phyloP scores from a whole-genome alignment of 2,888 invertebrate species.

The Chymomyza fuscimana region DNA sequence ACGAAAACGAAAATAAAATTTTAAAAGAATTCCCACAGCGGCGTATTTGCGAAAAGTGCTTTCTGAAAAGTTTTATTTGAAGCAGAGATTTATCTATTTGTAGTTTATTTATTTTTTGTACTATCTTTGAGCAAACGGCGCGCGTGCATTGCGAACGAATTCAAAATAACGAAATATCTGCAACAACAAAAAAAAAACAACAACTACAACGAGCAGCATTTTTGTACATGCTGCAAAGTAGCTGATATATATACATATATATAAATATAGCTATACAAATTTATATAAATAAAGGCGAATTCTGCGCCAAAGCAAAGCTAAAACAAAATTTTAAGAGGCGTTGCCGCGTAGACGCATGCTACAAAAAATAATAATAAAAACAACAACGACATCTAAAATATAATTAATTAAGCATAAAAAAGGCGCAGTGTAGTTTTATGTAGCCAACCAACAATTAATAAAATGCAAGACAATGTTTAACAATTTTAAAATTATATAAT shows the following conservation, averaged over 20 bases:
- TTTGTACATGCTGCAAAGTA: constrained; percentile 57
- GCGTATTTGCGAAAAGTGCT: constrained; percentile 50
- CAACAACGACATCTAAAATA: constrained; percentile 7
- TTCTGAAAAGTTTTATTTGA: not conserved
- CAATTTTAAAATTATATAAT: constrained; percentile 56
- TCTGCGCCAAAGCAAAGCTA: constrained; percentile 27
- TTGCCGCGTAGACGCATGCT: constrained; percentile 35
- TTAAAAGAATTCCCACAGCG: constrained; percentile 45
- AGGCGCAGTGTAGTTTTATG: constrained; percentile 42
- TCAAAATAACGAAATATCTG: constrained; percentile 49
- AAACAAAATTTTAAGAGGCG: constrained; percentile 50
- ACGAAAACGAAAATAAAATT: constrained; percentile 28
- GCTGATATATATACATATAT: constrained; percentile 30
- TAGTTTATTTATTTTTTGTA: constrained; percentile 1
- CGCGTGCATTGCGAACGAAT: constrained; percentile 64
- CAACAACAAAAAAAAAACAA: constrained; percentile 25
- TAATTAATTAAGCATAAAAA: constrained; percentile 12
- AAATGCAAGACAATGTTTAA: constrained; percentile 27
- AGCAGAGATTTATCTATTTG: not conserved
- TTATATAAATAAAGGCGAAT: constrained; percentile 28
- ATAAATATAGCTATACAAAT: constrained; percentile 25
- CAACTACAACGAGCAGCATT: constrained; percentile 46
- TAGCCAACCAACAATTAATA: constrained; percentile 40
- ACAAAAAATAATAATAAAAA: constrained; percentile 23
- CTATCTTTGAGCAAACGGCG: constrained; percentile 23